Conservation (phyloP, 2,888 invertebrate genomes). For the Megastigmus dorsalis region DNA sequence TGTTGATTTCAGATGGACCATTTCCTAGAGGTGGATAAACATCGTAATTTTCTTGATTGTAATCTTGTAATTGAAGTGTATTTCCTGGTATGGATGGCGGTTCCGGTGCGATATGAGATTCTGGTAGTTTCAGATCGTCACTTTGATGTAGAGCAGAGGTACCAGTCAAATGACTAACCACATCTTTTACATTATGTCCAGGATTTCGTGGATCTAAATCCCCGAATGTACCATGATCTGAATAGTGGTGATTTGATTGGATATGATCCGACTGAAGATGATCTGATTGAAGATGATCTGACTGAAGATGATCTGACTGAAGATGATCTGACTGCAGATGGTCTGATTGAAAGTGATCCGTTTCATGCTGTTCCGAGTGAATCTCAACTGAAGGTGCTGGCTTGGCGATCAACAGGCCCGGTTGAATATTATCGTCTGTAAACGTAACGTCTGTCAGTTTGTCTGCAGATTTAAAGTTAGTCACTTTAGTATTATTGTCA, state of each 20-base stretch:
- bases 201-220: constrained; percentile 17
- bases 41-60: constrained; percentile 41
- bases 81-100: not conserved
- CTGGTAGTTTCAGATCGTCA: not conserved
- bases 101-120: not conserved
- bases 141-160: not conserved
- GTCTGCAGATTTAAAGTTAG: constrained; percentile 16
- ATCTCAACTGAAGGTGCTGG: constrained; percentile 60
- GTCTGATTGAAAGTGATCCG: constrained; percentile 1
- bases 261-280: constrained; percentile 2
- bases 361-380: constrained; percentile 32
- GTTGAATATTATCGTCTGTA: constrained; percentile 67
- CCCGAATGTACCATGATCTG: not conserved
- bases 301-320: constrained; percentile 9
- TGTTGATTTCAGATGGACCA: constrained; percentile 16
- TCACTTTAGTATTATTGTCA: constrained; percentile 19
- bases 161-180: not conserved
- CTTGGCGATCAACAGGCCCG: constrained; percentile 72
- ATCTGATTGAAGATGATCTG: constrained; percentile 31
- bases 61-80: constrained; percentile 31
- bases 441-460: constrained; percentile 71
- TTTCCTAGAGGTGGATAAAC: constrained; percentile 47
- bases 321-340: not conserved
- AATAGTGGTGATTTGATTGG: constrained; percentile 25
- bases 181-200: not conserved